phyloP scores from a whole-genome alignment of 1,140 invertebrate genomes.

The Drosophila ambigua region DNA sequence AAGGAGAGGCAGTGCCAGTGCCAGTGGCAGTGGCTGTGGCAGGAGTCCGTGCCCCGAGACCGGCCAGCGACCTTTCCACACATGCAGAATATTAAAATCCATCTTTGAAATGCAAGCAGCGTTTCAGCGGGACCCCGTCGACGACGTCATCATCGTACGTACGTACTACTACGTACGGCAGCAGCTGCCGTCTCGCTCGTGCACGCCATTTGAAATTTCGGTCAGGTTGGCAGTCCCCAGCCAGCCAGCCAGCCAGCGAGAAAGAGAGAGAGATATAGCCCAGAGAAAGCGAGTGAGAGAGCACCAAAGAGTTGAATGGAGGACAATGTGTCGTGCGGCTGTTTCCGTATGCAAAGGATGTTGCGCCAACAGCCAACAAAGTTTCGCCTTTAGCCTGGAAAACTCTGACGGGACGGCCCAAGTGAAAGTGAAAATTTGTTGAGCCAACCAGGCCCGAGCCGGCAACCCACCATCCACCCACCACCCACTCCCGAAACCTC shows the following conservation, averaged over 20 bases:
- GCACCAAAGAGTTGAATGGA: slow-evolving; percentile 76
- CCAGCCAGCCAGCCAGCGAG: neutral
- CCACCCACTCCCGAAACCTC: neutral
- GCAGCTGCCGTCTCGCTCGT: slow-evolving; percentile 59
- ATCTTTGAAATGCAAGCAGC: slow-evolving; percentile 78
- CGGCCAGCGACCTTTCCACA: slow-evolving; percentile 80
- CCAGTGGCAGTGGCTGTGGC: no score
- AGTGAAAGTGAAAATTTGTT: slow-evolving; percentile 78
- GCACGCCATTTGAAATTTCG: slow-evolving; percentile 68
- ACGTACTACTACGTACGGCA: neutral
- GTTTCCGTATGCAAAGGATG: slow-evolving; percentile 82
- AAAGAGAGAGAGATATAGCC: slow-evolving; percentile 3
- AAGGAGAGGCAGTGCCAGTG: neutral
- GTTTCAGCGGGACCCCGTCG: slow-evolving; percentile 38
- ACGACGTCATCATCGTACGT: slow-evolving; percentile 58
- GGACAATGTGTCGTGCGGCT: slow-evolving; percentile 79
- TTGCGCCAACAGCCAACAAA: slow-evolving; percentile 72
- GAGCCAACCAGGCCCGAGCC: slow-evolving; percentile 20
- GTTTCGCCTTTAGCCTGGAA: slow-evolving; percentile 65
- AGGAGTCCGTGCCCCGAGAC: slow-evolving; percentile 42
- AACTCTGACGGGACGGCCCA: slow-evolving; percentile 68
- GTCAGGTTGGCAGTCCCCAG: slow-evolving; percentile 71
- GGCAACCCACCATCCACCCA: neutral
- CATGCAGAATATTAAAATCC: slow-evolving; percentile 83
- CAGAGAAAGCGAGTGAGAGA: neutral